These are phyloP conservation scores for Sepiola atlantica DNA, from an alignment of 2,888 invertebrate species.

Conservation along the genomic window DNA sequence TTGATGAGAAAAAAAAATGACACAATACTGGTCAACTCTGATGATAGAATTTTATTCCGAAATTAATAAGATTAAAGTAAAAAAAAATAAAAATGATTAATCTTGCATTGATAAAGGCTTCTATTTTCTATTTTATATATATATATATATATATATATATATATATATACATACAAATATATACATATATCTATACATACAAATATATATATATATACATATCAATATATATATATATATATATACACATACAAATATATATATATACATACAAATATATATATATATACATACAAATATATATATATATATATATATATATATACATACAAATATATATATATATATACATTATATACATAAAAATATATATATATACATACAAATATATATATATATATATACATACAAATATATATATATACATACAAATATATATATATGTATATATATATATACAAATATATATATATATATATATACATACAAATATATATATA, in stretches of 20 bases:
- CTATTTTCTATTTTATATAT: background rate
- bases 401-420: background rate
- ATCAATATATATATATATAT: background rate
- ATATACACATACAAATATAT: background rate
- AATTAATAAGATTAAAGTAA: no score
- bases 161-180: background rate
- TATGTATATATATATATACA: background rate
- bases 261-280: background rate
- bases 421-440: background rate
- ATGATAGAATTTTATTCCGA: no score
- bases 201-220: background rate
- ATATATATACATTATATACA: background rate
- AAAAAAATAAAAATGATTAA: no score
- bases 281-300: background rate
- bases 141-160: constrained; percentile 6
- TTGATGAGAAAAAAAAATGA: no score
- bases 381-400: background rate
- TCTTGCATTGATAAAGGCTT: no score
- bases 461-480: background rate
- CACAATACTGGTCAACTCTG: no score
- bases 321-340: background rate
- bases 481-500: background rate
- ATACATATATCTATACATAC: background rate
- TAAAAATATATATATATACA: background rate
- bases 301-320: background rate